Base-by-base conservation (phyloP, 2,113 vertebrate genomes). In the Pteropus alecto region DNA sequence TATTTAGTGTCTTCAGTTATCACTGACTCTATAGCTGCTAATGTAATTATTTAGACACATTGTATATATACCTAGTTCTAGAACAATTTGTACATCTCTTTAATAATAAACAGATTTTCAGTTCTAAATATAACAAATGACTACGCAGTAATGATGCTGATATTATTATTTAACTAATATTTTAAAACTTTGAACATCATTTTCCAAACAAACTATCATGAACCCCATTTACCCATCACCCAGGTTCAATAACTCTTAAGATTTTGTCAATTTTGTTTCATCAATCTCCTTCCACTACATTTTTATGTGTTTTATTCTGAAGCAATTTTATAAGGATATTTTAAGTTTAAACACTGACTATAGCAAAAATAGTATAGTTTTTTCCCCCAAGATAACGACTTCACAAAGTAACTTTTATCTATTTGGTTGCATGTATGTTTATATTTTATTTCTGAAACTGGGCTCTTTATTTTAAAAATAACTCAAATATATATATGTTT, bases 101-200 rank as follows among this genome's bases (percentile, higher is more conserved):
- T 68, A 16, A 54, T 60, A 68, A 48, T n/a, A 70, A 56, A 41
- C 35, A 61, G 12, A 22, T 48, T 90, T 85, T 93, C 79, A 56
- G 22, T 68, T 78, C 30, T 67, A 85, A 88, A 54, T 87, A 74
- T 92, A 92, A 87, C 15, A 92, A 95, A 87, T 92, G 43, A 71
- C 28, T 24, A 43, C 13, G 70, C 2, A 41, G 35, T n/a, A 87
- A 87, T 60, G 33, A 46, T 82, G 4, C 4, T 76, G 21, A 94
- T 11, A 18, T 81, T 46, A 76, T 67, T 54, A 33, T 58, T 0
- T 82, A 12, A 43, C 38, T 63, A 68, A 24, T 77, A 88, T n/a
- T 65, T 93, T n/a, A 68, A 60, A 41, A 70, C 7, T 51, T 93
- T 43, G 10, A 43, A 82, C 61, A 67, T 28, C 38, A 54, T 87